A percentile compares a stretch with the other conserved stretches of the same genome.
phyloP scores from a whole-genome alignment of 2,113 vertebrate species.

The Odontophorus gujanensis region DNA sequence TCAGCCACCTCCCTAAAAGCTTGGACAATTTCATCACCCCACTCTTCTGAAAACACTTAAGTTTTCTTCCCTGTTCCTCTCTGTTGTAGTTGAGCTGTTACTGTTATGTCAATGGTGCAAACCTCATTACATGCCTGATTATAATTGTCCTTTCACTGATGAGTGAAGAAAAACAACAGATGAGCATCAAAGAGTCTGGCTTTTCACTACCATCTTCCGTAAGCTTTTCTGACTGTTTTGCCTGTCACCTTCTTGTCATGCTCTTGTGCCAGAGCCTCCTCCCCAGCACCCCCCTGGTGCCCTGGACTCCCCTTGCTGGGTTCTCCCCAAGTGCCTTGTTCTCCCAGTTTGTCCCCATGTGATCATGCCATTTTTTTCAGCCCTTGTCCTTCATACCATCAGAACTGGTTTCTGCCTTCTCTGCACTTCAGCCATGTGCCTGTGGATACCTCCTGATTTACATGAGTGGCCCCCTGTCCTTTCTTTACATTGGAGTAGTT shows the following conservation, averaged over 20 bases:
- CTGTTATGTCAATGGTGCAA: neutral
- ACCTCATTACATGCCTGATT: neutral
- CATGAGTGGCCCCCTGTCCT: neutral
- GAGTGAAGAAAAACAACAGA: neutral
- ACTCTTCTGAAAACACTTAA: neutral
- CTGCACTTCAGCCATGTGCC: neutral
- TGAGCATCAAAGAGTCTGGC: neutral
- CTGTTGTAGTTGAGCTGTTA: neutral
- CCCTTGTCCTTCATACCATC: neutral
- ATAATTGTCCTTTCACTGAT: neutral
- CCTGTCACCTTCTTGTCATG: neutral
- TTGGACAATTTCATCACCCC: neutral
- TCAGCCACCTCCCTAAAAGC: neutral
- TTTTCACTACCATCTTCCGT: neutral
- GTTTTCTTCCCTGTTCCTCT: neutral
- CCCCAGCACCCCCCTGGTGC: rapidly evolving
- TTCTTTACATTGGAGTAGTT: neutral
- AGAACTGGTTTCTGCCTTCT: neutral
- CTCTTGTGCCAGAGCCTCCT: rapidly evolving
- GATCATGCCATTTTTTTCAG: neutral
- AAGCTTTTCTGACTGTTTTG: neutral
- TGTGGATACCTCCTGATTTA: neutral
- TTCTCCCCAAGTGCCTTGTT: neutral
- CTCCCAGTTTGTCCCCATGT: neutral
- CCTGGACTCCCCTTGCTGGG: rapidly evolving